These are phyloP conservation scores for Grus americana DNA, from an alignment of 2,113 vertebrate species.

Conservation along the genomic window DNA sequence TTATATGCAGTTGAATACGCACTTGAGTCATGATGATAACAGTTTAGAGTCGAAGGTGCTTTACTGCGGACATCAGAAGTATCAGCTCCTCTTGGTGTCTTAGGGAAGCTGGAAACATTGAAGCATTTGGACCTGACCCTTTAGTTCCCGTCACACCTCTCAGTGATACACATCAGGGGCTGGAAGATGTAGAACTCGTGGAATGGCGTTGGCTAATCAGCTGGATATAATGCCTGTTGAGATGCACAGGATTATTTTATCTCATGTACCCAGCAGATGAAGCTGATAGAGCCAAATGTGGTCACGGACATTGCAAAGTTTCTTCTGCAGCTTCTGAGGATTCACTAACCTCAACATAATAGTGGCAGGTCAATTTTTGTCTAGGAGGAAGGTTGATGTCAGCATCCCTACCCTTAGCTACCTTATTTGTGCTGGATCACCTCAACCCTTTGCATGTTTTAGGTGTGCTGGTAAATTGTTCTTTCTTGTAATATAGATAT, in stretches of 20 bases:
- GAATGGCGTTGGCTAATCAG: not conserved
- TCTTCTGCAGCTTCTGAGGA: not conserved
- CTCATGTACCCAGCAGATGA: not conserved
- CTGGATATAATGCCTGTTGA: not conserved
- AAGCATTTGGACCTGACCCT: not conserved
- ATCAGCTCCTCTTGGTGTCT: not conserved
- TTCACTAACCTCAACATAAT: not conserved
- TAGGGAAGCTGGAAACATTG: not conserved
- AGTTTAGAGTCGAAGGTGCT: not conserved
- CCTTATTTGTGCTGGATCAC: not conserved
- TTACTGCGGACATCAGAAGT: not conserved
- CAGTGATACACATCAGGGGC: accelerated
- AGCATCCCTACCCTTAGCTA: not conserved
- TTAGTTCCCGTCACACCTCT: not conserved
- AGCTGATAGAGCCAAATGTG: not conserved
- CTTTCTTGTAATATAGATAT: not conserved
- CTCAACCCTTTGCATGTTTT: not conserved
- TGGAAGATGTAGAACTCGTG: not conserved
- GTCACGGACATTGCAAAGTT: not conserved
- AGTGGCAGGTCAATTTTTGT: not conserved
- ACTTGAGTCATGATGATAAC: not conserved
- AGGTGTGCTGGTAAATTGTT: not conserved
- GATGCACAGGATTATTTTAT: not conserved
- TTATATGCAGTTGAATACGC: not conserved
- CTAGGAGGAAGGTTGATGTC: not conserved